A percentile compares a stretch with the other conserved stretches of the same genome.
These are phyloP conservation scores for Hypena proboscidalis DNA, from an alignment of 2,888 invertebrate species.

Conservation along the genomic window DNA sequence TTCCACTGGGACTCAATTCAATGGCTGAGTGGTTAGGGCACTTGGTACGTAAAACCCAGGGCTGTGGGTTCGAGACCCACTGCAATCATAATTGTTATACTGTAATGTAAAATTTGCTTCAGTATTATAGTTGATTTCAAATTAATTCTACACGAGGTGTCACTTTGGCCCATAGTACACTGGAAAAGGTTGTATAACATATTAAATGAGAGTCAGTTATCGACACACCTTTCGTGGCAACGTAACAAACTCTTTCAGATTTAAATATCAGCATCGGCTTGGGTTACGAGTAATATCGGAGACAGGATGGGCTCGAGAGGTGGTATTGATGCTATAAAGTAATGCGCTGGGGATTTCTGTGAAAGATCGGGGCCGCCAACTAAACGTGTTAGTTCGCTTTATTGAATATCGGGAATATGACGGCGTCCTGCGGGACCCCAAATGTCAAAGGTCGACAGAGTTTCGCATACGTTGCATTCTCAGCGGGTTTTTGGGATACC, in stretches of 20 bases:
- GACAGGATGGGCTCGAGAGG: conserved; percentile 31
- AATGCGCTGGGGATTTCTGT: conserved; percentile 67
- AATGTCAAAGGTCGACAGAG: conserved; percentile 57
- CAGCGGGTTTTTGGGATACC: conserved; percentile 60
- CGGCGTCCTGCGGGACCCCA: conserved; percentile 61
- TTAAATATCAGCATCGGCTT: conserved; percentile 58
- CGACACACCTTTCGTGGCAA: no score
- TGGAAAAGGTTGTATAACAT: no score
- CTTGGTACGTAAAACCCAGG: no score
- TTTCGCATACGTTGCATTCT: conserved; percentile 64
- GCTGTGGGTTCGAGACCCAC: no score
- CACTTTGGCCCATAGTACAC: no score
- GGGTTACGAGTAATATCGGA: conserved; percentile 48
- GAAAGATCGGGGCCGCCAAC: conserved; percentile 64
- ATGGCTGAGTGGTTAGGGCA: no score
- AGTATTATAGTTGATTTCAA: no score
- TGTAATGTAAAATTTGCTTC: no score
- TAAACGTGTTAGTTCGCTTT: conserved; percentile 77
- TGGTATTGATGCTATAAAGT: conserved; percentile 49
- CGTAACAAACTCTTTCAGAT: conserved; percentile 53
- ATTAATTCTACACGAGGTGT: no score
- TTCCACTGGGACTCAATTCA: no score
- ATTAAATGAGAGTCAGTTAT: no score
- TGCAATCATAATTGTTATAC: no score
- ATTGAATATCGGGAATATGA: conserved; percentile 78